phyloP scores from a whole-genome alignment of 2,113 vertebrate species.

The Corydoras sp. region DNA sequence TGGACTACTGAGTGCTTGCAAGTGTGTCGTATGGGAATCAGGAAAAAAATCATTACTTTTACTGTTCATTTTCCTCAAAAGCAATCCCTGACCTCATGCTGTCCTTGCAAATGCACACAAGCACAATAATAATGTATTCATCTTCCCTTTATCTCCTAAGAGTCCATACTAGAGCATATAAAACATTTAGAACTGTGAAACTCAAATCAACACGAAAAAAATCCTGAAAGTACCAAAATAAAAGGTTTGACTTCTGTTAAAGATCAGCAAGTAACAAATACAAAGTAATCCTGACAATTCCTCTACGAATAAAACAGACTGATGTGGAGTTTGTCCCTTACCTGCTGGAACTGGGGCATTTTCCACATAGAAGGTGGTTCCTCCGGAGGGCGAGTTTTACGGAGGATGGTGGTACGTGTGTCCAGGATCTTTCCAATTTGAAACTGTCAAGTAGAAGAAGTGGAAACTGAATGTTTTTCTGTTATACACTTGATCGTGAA shows the following conservation, averaged over 20 bases:
- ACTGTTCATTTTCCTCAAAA: constrained; percentile 18
- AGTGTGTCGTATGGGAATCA: constrained; percentile 19
- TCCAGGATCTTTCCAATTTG: constrained; percentile 50
- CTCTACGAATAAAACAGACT: too few species aligned
- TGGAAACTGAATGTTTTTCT: too few species aligned
- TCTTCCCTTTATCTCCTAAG: constrained; percentile 9
- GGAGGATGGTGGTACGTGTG: constrained; percentile 69
- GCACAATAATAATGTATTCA: constrained; percentile 16
- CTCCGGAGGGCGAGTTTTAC: constrained; percentile 50
- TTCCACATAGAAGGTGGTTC: constrained; percentile 67
- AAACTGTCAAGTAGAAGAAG: constrained; percentile 38
- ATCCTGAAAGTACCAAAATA: constrained; percentile 1
- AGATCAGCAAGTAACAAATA: not conserved
- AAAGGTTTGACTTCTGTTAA: not conserved
- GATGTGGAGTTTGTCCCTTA: constrained; percentile 37
- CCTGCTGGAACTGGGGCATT: constrained; percentile 67
- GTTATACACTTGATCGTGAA: too few species aligned
- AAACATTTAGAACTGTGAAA: constrained; percentile 1
- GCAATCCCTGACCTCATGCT: constrained; percentile 5
- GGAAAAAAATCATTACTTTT: constrained; percentile 35
- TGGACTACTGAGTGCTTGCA: constrained; percentile 11
- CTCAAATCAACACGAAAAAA: not conserved
- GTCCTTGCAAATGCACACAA: constrained; percentile 12
- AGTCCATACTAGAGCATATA: constrained; percentile 16
- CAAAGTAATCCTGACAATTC: not conserved